Conservation (phyloP, 2,797 vertebrate species). For the Tapirus indicus region DNA sequence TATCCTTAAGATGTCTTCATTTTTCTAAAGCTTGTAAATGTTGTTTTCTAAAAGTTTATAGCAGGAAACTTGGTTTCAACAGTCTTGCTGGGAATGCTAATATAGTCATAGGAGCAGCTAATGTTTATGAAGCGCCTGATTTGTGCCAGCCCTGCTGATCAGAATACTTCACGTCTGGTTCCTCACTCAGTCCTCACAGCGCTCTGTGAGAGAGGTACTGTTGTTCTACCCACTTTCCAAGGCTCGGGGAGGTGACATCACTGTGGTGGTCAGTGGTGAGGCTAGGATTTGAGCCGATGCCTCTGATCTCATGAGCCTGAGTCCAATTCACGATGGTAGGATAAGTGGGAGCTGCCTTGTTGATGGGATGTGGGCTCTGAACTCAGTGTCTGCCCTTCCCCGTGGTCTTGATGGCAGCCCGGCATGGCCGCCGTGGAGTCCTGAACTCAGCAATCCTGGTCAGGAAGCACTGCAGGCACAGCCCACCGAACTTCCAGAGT, state of each 20-base stretch:
- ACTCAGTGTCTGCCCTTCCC: not conserved
- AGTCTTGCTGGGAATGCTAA: not conserved
- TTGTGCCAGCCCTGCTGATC: not conserved
- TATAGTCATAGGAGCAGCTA: not conserved
- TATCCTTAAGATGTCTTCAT: not conserved
- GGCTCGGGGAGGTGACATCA: not conserved
- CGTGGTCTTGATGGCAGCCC: not conserved
- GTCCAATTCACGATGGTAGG: no score
- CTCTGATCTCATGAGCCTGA: not conserved
- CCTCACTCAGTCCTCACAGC: no score
- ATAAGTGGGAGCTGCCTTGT: not conserved
- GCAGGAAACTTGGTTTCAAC: not conserved
- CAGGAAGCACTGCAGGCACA: not conserved
- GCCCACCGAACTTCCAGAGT: not conserved
- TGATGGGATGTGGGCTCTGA: not conserved
- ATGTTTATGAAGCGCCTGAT: not conserved
- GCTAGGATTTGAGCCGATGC: not conserved
- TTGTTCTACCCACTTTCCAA: not conserved
- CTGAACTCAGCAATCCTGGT: not conserved
- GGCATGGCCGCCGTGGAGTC: not conserved
- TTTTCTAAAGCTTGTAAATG: constrained; percentile 38
- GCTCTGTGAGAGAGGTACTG: not conserved
- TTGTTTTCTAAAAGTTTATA: not conserved
- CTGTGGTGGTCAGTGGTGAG: not conserved
- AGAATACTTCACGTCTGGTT: not conserved